Evolutionary conservation across 1,140 invertebrate genomes (phyloP).

Genomic region (Belonocnema kinseyi): DNA sequence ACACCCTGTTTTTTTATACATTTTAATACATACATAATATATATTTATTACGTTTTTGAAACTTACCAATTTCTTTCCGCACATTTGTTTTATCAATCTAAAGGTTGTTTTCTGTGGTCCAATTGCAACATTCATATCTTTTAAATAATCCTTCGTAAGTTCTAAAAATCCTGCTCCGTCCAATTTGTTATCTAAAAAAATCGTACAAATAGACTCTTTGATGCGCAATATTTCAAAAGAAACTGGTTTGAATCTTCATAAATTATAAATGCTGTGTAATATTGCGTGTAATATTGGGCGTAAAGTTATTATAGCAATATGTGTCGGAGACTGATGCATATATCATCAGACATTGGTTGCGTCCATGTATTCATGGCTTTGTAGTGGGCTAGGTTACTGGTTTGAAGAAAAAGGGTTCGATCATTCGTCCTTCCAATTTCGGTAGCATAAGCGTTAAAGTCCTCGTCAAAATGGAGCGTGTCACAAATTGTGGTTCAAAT

Average conservation of each 20-base stretch:
- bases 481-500: no score
- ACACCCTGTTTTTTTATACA: no score
- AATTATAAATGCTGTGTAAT: no score
- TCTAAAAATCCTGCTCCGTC: background rate
- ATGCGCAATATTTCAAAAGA: background rate
- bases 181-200: constrained; percentile 9
- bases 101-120: constrained; percentile 15
- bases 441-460: no score
- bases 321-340: background rate
- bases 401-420: no score
- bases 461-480: no score
- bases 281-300: no score
- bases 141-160: background rate
- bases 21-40: background rate
- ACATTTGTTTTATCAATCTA: background rate
- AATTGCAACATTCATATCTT: constrained; percentile 8
- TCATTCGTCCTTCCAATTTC: no score
- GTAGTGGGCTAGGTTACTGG: no score
- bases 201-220: background rate
- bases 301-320: background rate
- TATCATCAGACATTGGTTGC: no score
- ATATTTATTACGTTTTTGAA: background rate
- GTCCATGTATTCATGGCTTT: no score
- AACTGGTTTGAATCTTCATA: no score
- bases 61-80: background rate